These are phyloP conservation scores for Cyprinodon brontotheroides DNA, from an alignment of 2,113 vertebrate species.

Conservation along the genomic window DNA sequence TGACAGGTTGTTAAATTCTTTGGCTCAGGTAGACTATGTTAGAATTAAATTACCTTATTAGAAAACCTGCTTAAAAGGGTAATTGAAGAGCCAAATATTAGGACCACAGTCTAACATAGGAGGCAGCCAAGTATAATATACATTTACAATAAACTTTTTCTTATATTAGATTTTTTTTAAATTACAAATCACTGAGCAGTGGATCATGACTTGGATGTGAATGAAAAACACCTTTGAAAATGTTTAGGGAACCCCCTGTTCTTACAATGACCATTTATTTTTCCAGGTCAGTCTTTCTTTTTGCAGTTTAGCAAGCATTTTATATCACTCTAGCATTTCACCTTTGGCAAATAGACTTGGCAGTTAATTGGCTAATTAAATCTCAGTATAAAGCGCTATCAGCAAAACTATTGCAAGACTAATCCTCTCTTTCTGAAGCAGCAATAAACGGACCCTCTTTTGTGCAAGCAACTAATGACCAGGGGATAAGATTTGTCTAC, in stretches of 20 bases:
- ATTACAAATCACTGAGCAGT: slow-evolving; percentile 8
- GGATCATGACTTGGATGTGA: slow-evolving; percentile 8
- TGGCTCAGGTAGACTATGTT: no score
- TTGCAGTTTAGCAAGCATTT: slow-evolving; percentile 62
- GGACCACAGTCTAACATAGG: neutral
- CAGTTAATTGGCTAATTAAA: slow-evolving; percentile 77
- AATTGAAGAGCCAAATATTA: no score
- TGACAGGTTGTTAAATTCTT: no score
- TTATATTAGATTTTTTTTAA: neutral
- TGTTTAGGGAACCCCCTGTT: slow-evolving; percentile 34
- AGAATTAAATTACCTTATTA: neutral
- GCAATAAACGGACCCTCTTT: slow-evolving; percentile 5
- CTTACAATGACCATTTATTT: slow-evolving; percentile 30
- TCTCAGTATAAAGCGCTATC: slow-evolving; percentile 64
- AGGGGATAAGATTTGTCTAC: slow-evolving; percentile 29
- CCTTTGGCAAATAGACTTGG: slow-evolving; percentile 67
- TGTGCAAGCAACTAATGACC: slow-evolving; percentile 40
- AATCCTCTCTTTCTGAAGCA: slow-evolving; percentile 62
- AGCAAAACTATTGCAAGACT: slow-evolving; percentile 74
- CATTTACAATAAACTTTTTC: neutral
- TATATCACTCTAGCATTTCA: slow-evolving; percentile 55
- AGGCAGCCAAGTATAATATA: neutral
- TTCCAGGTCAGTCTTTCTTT: slow-evolving; percentile 58
- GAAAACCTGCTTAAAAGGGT: neutral
- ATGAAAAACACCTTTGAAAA: slow-evolving; percentile 20